Base-by-base conservation (phyloP, 2,797 vertebrate genomes). In the Thunnus albacares region DNA sequence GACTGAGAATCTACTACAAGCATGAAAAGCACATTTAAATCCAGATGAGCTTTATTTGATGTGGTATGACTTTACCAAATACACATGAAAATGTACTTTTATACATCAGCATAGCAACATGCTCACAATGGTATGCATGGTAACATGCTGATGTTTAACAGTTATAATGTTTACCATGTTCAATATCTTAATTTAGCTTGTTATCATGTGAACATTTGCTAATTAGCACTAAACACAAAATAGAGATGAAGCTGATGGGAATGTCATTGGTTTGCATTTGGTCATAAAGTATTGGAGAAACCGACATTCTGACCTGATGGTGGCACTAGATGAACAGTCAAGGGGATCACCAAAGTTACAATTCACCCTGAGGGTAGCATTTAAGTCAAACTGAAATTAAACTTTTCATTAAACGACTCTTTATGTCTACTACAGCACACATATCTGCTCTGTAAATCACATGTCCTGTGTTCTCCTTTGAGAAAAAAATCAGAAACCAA, bases 41-140 rank as follows among this genome's bases (percentile, higher is more conserved):
- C 20, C 15, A 59, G 61, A 72, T 68, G 26, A 67, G 28, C 15
- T 73, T 61, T 10, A 52, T 62, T 53, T 61, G 20, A 79, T 45
- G 43, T 30, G n/a, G 17, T 9, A 7, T 33, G 30, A 63, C 58
- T 68, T 28, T 30, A 30, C 5, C 53, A 69, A 69, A 68, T 52
- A 20, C 28, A 43, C 55, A 24, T 26, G n/a, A 33, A 77, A 60
- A 74, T 33, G 18, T 18, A 22, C 10, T 13, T 9, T 24, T 17
- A n/a, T 47, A 17, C 55, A 30, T 28, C 10, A n/a, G 13, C 3
- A 17, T 26, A 8, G 5, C 5, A 52, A 35, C 5, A 8, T 38
- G 14, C 8, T 35, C 20, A 35, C 30, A 10, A 11, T 15, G 18
- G 20, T 65, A 10, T 5, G 5, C 30, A 33, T 33, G 30, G 6